Conservation (phyloP, 2,888 invertebrate species). For the Aleiodes alternator region DNA sequence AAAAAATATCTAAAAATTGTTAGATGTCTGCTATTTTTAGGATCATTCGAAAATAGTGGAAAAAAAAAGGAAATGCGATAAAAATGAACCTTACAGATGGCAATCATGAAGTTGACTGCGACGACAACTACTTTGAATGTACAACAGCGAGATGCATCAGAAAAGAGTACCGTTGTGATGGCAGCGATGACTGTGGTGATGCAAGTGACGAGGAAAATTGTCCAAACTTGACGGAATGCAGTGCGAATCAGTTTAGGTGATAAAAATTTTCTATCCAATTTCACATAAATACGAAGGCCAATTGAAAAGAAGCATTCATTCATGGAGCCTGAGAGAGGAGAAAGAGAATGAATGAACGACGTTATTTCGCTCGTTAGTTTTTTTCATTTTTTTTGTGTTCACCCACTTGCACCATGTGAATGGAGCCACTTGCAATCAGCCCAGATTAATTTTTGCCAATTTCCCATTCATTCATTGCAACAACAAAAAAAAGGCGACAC, state of each 20-base stretch:
- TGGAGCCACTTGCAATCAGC: slow-evolving; percentile 20
- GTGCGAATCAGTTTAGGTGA: slow-evolving; percentile 84
- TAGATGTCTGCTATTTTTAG: too few species aligned
- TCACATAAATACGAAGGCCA: neutral
- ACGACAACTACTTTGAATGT: slow-evolving; percentile 86
- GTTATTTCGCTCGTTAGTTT: neutral
- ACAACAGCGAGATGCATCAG: slow-evolving; percentile 84
- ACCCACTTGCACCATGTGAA: neutral
- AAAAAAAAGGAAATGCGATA: neutral
- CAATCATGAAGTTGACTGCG: slow-evolving; percentile 77
- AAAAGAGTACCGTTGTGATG: slow-evolving; percentile 87
- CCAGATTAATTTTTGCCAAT: slow-evolving; percentile 4
- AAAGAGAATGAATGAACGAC: neutral
- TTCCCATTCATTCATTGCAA: neutral
- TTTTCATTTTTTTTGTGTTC: slow-evolving; percentile 2
- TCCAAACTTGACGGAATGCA: slow-evolving; percentile 82
- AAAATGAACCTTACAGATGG: slow-evolving; percentile 58
- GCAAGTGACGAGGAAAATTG: slow-evolving; percentile 92
- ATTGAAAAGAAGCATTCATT: neutral
- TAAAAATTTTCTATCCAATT: slow-evolving; percentile 50
- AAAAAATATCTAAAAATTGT: too few species aligned
- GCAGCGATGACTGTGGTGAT: slow-evolving; percentile 91
- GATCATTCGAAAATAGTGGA: neutral
- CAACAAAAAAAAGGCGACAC: neutral
- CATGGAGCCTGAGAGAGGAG: neutral